Conservation (phyloP, 2,797 vertebrate species). For the Toxotes lorentzi region DNA sequence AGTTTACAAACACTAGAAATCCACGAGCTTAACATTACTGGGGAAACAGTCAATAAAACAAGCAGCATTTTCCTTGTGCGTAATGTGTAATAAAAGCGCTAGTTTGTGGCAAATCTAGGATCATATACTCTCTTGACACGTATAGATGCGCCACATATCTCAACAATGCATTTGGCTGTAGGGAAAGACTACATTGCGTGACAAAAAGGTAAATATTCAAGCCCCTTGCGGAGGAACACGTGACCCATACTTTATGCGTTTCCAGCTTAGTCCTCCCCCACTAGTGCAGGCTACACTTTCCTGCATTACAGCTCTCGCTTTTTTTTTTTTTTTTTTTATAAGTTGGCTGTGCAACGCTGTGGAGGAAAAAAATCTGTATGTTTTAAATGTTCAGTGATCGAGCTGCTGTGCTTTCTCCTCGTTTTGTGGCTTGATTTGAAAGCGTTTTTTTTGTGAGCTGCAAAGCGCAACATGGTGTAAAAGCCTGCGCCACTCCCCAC, state of each 20-base stretch:
- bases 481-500: conserved; percentile 79
- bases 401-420: conserved; percentile 5
- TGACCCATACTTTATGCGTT: conserved; percentile 77
- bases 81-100: conserved; percentile 9
- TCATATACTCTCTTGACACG: neutral
- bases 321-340: neutral
- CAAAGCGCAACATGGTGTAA: conserved; percentile 62
- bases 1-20: neutral
- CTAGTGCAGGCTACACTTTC: conserved; percentile 52
- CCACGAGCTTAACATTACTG: neutral
- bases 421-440: conserved; percentile 23
- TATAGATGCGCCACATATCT: conserved; percentile 22
- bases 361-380: conserved; percentile 10
- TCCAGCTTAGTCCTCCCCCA: conserved; percentile 63
- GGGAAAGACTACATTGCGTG: conserved; percentile 75
- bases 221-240: conserved; percentile 79
- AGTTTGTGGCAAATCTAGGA: conserved; percentile 6
- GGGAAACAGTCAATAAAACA: conserved; percentile 1
- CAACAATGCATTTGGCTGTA: conserved; percentile 36
- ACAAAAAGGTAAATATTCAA: conserved; percentile 85
- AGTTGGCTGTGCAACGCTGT: neutral
- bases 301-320: conserved; percentile 43
- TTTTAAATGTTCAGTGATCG: conserved; percentile 13
- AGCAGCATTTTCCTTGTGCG: neutral
- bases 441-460: conserved; percentile 44